Percentiles rank a stretch among this genome's conserved stretches.
These are phyloP conservation scores for Gasterosteus nipponicus DNA, from an alignment of 2,113 vertebrate species.

Conservation along the genomic window DNA sequence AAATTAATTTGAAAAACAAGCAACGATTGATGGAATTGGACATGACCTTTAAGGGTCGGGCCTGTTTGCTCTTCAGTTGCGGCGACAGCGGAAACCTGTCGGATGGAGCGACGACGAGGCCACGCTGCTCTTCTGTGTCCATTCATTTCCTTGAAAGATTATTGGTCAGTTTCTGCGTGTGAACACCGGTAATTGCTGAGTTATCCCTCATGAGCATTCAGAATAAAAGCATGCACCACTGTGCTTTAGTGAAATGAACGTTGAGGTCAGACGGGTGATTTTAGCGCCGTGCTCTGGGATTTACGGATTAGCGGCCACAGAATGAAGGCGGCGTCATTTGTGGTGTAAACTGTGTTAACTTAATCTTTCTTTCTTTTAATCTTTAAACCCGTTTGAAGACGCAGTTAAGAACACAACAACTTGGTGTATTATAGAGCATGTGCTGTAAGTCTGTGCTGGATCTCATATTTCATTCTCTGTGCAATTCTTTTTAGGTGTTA, in stretches of 20 bases:
- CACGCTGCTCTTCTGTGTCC: not conserved
- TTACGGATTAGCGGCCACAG: not conserved
- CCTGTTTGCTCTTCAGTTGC: not conserved
- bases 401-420: not conserved
- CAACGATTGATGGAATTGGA: not conserved
- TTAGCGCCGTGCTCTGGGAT: not conserved
- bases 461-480: not conserved
- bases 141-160: not conserved
- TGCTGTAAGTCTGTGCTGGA: not conserved
- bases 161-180: not conserved
- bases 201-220: not conserved
- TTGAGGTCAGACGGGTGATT: not conserved
- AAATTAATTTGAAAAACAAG: no score
- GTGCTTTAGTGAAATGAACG: not conserved
- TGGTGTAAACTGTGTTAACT: not conserved
- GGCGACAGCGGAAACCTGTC: not conserved
- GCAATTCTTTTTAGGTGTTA: not conserved
- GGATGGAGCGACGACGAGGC: not conserved
- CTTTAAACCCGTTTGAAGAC: not conserved
- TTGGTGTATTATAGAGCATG: not conserved
- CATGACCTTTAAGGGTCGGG: not conserved
- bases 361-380: not conserved
- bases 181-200: not conserved
- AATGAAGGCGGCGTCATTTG: not conserved
- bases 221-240: not conserved